Percentiles rank a stretch among this genome's conserved stretches.
Conservation (phyloP, 2,113 vertebrate species). For the Uria aalge region DNA sequence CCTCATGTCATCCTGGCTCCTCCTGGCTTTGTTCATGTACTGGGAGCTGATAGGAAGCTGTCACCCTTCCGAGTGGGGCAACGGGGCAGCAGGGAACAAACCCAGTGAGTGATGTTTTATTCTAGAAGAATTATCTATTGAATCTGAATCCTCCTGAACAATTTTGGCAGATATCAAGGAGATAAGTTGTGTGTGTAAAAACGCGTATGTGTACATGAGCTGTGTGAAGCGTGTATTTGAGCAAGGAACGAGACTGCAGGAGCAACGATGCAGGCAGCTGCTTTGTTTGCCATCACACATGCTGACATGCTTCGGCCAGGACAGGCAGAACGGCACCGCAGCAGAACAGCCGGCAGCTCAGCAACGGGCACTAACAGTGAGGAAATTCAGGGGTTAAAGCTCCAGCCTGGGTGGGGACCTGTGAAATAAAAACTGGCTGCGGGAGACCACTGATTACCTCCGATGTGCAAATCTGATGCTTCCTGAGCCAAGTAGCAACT, state of each 20-base stretch:
- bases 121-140: background rate
- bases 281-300: background rate
- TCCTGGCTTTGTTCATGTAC: background rate
- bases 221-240: no score
- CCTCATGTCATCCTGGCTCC: no score
- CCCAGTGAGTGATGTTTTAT: background rate
- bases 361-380: background rate
- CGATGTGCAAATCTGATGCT: background rate
- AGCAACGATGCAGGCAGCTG: background rate
- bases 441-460: background rate
- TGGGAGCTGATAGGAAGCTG: background rate
- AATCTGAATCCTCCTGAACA: background rate
- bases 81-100: background rate
- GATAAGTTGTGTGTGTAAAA: background rate
- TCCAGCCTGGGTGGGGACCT: background rate
- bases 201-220: rapidly evolving
- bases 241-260: background rate
- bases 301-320: background rate
- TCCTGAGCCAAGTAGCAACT: background rate
- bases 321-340: background rate
- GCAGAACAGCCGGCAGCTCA: background rate
- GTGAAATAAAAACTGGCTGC: background rate
- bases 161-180: background rate
- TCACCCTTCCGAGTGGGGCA: background rate
- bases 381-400: background rate